Percentiles rank a stretch among this genome's conserved stretches.
These are phyloP conservation scores for Holothuria leucospilota DNA, from an alignment of 53 echinoderm and acorn worm genomes.

Conservation along the genomic window DNA sequence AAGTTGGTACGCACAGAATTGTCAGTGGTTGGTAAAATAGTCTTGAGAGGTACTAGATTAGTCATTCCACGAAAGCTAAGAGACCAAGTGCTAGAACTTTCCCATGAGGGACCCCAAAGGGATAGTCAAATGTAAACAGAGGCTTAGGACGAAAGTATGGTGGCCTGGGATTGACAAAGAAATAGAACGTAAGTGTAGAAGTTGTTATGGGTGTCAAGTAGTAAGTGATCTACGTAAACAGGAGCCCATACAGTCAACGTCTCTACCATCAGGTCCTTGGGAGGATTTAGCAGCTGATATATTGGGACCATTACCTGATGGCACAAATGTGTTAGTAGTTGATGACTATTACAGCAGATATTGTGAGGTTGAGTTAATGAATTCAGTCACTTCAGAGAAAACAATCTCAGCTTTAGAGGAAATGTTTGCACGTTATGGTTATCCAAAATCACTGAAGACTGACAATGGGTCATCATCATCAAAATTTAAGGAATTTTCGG, in stretches of 20 bases:
- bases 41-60: conserved; percentile 56
- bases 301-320: conserved; percentile 55
- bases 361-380: conserved; percentile 62
- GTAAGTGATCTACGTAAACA: neutral
- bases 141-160: conserved; percentile 43
- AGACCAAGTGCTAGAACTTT: neutral
- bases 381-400: conserved; percentile 44
- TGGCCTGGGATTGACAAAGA: conserved; percentile 12
- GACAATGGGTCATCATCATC: conserved; percentile 59
- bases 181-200: conserved; percentile 1
- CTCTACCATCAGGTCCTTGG: conserved; percentile 49
- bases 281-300: conserved; percentile 52
- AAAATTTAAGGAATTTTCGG: conserved; percentile 46
- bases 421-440: conserved; percentile 58
- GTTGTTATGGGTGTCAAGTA: conserved; percentile 47
- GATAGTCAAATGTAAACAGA: conserved; percentile 38
- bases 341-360: conserved; percentile 58
- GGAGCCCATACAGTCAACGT: conserved; percentile 35
- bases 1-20: conserved; percentile 26
- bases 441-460: conserved; percentile 46
- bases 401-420: conserved; percentile 34
- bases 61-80: conserved; percentile 56
- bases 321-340: conserved; percentile 37
- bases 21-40: conserved; percentile 39
- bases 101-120: conserved; percentile 44